Evolutionary conservation across 1,140 invertebrate species (phyloP).

Genomic region (Apis cerana): DNA sequence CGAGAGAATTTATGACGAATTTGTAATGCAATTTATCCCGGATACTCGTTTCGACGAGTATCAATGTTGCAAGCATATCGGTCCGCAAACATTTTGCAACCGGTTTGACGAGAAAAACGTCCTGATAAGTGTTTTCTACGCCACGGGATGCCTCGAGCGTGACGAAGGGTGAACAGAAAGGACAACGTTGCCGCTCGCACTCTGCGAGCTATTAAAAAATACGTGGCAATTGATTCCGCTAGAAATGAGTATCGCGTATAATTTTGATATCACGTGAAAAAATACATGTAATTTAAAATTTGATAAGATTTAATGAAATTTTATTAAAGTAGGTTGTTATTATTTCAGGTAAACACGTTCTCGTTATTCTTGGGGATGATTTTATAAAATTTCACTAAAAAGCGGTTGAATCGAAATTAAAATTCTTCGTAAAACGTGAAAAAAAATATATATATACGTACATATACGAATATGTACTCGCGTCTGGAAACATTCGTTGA

Average conservation of each 20-base stretch:
- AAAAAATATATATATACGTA: background rate
- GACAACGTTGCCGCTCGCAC: no score
- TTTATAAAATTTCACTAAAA: background rate
- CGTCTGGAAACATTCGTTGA: conserved; percentile 16
- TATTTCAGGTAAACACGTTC: background rate
- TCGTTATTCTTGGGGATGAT: background rate
- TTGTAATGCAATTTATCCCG: background rate
- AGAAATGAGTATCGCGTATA: no score
- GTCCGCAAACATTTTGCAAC: background rate
- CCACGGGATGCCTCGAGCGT: background rate
- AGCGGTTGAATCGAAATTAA: background rate
- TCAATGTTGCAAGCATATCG: background rate
- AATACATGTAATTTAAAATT: no score
- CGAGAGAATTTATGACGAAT: background rate
- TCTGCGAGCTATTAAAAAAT: no score
- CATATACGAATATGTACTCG: no score
- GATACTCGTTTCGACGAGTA: background rate
- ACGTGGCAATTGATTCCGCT: background rate
- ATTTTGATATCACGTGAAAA: no score
- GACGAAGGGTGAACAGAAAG: background rate
- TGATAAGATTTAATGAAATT: no score
- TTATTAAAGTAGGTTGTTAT: no score
- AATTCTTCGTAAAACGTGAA: conserved; percentile 3
- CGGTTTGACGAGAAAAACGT: background rate
- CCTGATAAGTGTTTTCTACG: background rate